Base-by-base conservation (phyloP, 2,888 invertebrate genomes). In the Sussaba pulchella region DNA sequence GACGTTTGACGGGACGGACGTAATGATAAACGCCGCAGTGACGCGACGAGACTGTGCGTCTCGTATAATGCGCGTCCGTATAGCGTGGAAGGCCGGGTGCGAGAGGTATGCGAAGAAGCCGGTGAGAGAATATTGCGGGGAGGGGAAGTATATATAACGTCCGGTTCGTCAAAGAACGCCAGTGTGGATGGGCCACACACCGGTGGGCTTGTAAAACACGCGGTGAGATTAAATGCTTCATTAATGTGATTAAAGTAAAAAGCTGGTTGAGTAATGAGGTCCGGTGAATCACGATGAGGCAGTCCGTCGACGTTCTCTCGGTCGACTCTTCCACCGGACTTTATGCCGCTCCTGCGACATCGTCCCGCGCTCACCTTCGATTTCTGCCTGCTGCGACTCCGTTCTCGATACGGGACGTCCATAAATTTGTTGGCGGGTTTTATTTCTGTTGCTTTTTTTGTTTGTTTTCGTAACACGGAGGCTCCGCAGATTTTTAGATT, bases 181-280 rank as follows among this genome's bases (percentile, higher is more conserved):
- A 85, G 85, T 85, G 81, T 77, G 86, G 87, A 88, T 85, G 85
- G 91, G 89, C 91, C 91, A 92, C 92, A 92, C 91, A 91, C 87
- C 88, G 89, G 83, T 88, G 43, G 88, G 90, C 91, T 91, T 90
- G 91, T 91, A 91, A 92, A 91, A 91, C 92, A 91, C 89, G 91
- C 91, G 87, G 91, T 80, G 90, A 91, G 92, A 92, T 92, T 91
- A 91, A 92, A 91, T 91, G 91, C 91, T 91, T 92, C 92, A 91
- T 92, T 92, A 92, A 92, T 91, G 91, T 91, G 92, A 92, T 92
- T 91, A 91, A 92, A 91, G 91, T 89, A 92, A 91, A 92, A 92
- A 92, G 90, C 90, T 89, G 91, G 84, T 86, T 90, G 91, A 92
- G 89, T 91, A 92, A 92, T 91, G 92, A 91, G 89, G 82, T 83